Evolutionary conservation across 92 coral and sea anemone species (phyloP), one percentile per base, ranked within the genome.

Genomic region (Pocillopora meandrina): DNA sequence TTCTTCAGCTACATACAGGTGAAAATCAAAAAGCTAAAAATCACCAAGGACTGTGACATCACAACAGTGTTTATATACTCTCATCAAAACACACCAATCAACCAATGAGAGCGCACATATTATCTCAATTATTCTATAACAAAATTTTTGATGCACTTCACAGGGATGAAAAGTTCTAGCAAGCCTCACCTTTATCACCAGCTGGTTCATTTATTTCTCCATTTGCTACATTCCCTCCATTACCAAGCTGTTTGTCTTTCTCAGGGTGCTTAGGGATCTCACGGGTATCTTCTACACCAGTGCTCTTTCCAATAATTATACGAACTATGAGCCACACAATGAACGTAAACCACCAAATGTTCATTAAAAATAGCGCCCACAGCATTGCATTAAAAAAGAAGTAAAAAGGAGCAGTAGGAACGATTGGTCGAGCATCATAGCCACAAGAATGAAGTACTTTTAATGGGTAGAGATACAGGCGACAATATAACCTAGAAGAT

Each of bases 331-430:
- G 93, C 96, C 91, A 90, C 68, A 94, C 71, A 35, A 96, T 92
- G 85, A 89, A 96, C 75, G 94, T 96, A 65, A 92, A 96, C 99
- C 99, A 96, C 84, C 90, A 96, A 2, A 92, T 61, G 64, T 96
- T 95, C 98, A 96, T 89, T 58, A 80, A 84, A 87, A 96, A 95
- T 52, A 96, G 87, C 62, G 80, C 75, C 92, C 95, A 89, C 74
- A 96, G 55, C 96, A 96, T 83, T 13, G 83, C 84, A 79, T 96
- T 96, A 89, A 96, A 96, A 87, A 92, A 96, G 79, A 95, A 91
- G 82, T 94, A 96, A 79, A 96, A 96, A 12, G 98, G 96, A 12
- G 90, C 98, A 61, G 89, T 65, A 12, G 96, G 93, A 6, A 72
- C 59, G 23, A n/a, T 14, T 3, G 9, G 12, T 2, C 93, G 74